Conservation (phyloP, 2,797 vertebrate genomes). For the Aeoliscus strigatus region DNA sequence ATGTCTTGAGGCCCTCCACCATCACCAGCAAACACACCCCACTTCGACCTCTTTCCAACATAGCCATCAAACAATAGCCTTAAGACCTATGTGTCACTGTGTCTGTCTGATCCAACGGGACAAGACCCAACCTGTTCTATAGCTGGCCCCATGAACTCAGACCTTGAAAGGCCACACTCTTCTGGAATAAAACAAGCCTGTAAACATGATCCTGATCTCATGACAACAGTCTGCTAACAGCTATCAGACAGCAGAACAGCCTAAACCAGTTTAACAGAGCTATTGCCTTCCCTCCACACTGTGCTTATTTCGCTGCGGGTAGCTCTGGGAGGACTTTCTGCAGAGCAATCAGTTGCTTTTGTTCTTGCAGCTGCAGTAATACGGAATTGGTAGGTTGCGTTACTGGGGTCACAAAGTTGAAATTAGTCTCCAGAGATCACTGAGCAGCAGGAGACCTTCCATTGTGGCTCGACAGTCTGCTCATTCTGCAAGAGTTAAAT, state of each 20-base stretch:
- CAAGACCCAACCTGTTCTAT: constrained; percentile 64
- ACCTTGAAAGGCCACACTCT: constrained; percentile 18
- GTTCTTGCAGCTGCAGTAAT: constrained; percentile 19
- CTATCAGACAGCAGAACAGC: constrained; percentile 55
- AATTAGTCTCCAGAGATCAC: constrained; percentile 22
- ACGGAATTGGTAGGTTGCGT: constrained; percentile 16
- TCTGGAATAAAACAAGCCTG: constrained; percentile 20
- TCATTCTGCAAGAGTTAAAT: constrained; percentile 67
- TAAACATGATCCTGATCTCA: constrained; percentile 38
- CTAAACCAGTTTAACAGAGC: constrained; percentile 65
- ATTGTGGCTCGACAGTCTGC: no score
- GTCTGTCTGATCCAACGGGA: constrained; percentile 37
- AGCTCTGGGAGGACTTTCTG: constrained; percentile 32
- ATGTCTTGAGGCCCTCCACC: constrained; percentile 30
- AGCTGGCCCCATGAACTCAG: constrained; percentile 40
- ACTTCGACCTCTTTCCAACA: constrained; percentile 26
- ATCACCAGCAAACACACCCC: constrained; percentile 31
- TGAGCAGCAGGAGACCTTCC: no score
- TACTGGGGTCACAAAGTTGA: constrained; percentile 30
- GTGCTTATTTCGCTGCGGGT: constrained; percentile 26
- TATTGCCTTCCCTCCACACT: constrained; percentile 4
- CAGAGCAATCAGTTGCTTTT: constrained; percentile 56
- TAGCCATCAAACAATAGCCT: constrained; percentile 50
- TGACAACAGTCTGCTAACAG: constrained; percentile 54
- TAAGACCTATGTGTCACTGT: constrained; percentile 31